Evolutionary conservation across 2,797 vertebrate genomes (phyloP).

Genomic region (Hapalemur alaotrensis): DNA sequence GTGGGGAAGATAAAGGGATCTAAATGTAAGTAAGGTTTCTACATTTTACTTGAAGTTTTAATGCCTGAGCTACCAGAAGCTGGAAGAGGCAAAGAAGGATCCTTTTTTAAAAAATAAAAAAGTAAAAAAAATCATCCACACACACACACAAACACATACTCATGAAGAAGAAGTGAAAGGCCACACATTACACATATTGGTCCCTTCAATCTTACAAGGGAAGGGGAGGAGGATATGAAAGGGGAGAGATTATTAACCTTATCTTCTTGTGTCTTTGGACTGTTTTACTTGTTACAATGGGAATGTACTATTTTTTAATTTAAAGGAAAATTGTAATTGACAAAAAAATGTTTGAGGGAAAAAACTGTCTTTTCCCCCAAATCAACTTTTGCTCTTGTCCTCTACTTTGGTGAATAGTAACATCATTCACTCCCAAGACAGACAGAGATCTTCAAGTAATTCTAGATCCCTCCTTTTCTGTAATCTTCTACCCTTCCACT

Average conservation of each 20-base stretch:
- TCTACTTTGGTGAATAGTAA: background rate
- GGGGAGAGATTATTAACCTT: background rate
- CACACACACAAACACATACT: no score
- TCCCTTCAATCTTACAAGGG: no score
- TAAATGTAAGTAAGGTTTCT: background rate
- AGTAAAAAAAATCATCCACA: no score
- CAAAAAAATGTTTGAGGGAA: background rate
- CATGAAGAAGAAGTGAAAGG: background rate
- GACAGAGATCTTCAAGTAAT: background rate
- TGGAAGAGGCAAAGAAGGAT: no score
- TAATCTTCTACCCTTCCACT: constrained; percentile 43
- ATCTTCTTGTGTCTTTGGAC: background rate
- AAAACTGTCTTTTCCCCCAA: background rate
- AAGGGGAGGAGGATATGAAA: background rate
- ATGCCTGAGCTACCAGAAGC: background rate
- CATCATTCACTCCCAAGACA: background rate
- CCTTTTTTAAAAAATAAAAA: no score
- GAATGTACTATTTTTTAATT: background rate
- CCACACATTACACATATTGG: no score
- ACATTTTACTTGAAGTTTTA: background rate
- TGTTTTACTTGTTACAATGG: background rate
- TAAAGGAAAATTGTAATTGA: background rate
- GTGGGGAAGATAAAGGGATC: background rate
- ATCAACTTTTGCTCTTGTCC: background rate
- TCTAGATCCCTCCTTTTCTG: background rate